A percentile compares a stretch with the other conserved stretches of the same genome.
phyloP scores from a whole-genome alignment of 2,113 vertebrate species.

The Illadopsis cleaveri region DNA sequence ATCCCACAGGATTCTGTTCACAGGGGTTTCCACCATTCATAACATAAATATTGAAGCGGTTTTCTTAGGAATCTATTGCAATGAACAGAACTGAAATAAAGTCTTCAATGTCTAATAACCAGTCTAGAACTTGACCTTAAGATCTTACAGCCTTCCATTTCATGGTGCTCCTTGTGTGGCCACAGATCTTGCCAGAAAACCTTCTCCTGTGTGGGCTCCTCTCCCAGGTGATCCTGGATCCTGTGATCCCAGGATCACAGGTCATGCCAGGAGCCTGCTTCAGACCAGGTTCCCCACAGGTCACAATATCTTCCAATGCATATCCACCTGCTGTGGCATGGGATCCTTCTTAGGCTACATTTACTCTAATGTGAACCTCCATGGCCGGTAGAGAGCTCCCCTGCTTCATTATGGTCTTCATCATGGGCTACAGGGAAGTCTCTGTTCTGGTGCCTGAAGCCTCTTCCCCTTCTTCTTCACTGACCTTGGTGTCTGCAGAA shows the following conservation, averaged over 20 bases:
- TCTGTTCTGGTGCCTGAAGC: neutral
- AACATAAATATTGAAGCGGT: neutral
- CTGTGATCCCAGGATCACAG: neutral
- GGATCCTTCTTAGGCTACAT: neutral
- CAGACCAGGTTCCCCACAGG: fast-evolving
- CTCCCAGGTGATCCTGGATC: too few relatives aligned
- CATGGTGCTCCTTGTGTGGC: fast-evolving
- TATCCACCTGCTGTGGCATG: neutral
- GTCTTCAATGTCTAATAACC: neutral
- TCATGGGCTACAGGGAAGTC: neutral
- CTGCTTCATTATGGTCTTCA: neutral
- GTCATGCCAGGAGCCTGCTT: neutral
- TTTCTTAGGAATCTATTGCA: neutral
- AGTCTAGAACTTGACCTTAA: neutral
- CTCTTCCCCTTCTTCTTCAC: neutral
- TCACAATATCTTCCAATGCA: neutral
- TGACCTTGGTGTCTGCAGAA: neutral
- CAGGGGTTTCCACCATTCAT: neutral
- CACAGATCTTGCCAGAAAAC: neutral
- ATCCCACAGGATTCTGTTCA: neutral
- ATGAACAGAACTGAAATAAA: neutral
- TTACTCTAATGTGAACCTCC: neutral
- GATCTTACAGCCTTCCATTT: neutral
- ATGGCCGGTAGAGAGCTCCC: neutral
- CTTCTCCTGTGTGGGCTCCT: fast-evolving